phyloP scores from a whole-genome alignment of 2,888 invertebrate species.

The Noctua pronuba region DNA sequence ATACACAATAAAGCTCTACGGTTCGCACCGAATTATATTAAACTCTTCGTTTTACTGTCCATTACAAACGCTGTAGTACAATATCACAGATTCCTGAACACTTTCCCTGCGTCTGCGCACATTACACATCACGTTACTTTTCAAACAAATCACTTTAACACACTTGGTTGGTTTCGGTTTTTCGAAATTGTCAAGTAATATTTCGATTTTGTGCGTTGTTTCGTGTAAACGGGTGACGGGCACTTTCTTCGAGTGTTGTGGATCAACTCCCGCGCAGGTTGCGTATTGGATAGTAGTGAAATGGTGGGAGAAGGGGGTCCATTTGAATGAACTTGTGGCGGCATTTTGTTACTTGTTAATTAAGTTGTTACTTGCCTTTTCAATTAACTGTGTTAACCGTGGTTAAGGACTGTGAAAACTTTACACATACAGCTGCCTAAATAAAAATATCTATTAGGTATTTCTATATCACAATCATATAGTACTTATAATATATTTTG shows the following conservation, averaged over 20 bases:
- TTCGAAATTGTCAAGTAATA: conserved; percentile 38
- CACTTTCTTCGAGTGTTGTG: conserved; percentile 79
- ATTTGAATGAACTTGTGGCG: conserved; percentile 34
- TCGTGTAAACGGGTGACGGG: conserved; percentile 68
- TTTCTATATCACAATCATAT: neutral
- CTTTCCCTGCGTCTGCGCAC: conserved; percentile 47
- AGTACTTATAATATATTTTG: neutral
- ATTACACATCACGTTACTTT: conserved; percentile 42
- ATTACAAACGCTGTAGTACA: conserved; percentile 25
- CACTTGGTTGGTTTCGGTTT: conserved; percentile 35
- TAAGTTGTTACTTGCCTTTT: conserved; percentile 9
- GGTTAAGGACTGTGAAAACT: neutral
- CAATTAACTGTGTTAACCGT: neutral
- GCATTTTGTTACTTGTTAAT: conserved; percentile 19
- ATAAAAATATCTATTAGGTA: neutral
- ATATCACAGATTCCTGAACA: conserved; percentile 44
- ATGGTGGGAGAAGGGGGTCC: conserved; percentile 76
- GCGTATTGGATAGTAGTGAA: conserved; percentile 71
- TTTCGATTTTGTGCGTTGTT: conserved; percentile 37
- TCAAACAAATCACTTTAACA: conserved; percentile 21
- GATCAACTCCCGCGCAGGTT: conserved; percentile 78
- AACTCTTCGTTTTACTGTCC: conserved; percentile 41
- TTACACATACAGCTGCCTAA: neutral
- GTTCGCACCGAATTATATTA: conserved; percentile 50
- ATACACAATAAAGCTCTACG: conserved; percentile 60